Evolutionary conservation across 2,888 invertebrate species (phyloP).

Genomic region (Didymodactylos carnosus): DNA sequence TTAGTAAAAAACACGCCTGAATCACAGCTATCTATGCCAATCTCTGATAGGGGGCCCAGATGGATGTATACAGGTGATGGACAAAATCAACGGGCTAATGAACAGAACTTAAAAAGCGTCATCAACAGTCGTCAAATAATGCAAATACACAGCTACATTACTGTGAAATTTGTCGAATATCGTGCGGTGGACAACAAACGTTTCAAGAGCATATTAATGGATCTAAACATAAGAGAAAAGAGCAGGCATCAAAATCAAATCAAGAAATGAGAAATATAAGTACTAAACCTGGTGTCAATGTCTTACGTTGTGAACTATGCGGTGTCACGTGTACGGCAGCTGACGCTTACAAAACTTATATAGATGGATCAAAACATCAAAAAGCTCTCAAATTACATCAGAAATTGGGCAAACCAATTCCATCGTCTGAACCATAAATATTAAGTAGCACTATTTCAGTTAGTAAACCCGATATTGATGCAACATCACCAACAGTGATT

Average conservation of each 20-base stretch:
- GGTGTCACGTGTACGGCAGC: slow-evolving; percentile 94
- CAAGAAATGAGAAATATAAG: slow-evolving; percentile 2
- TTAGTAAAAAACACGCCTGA: too few species aligned
- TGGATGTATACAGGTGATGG: too few species aligned
- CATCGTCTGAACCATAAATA: slow-evolving; percentile 28
- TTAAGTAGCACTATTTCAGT: not conserved
- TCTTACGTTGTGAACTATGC: slow-evolving; percentile 80
- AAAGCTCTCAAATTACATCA: slow-evolving; percentile 46
- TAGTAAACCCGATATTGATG: not conserved
- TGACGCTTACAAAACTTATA: slow-evolving; percentile 93
- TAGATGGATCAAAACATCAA: slow-evolving; percentile 89
- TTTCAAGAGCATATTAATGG: slow-evolving; percentile 91
- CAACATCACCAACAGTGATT: not conserved
- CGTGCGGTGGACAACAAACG: slow-evolving; percentile 78
- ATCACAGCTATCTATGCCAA: too few species aligned
- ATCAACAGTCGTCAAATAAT: too few species aligned
- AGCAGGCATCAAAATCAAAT: slow-evolving; percentile 54
- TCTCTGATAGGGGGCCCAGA: too few species aligned
- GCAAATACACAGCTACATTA: slow-evolving; percentile 54
- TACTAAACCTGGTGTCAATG: slow-evolving; percentile 38
- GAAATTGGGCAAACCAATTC: slow-evolving; percentile 87
- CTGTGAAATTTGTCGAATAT: slow-evolving; percentile 95
- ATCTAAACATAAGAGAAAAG: slow-evolving; percentile 95
- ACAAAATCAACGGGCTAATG: too few species aligned
- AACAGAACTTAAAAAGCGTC: too few species aligned